Evolutionary conservation across 2,113 vertebrate species (phyloP).

Genomic region (Oplegnathus fasciatus): DNA sequence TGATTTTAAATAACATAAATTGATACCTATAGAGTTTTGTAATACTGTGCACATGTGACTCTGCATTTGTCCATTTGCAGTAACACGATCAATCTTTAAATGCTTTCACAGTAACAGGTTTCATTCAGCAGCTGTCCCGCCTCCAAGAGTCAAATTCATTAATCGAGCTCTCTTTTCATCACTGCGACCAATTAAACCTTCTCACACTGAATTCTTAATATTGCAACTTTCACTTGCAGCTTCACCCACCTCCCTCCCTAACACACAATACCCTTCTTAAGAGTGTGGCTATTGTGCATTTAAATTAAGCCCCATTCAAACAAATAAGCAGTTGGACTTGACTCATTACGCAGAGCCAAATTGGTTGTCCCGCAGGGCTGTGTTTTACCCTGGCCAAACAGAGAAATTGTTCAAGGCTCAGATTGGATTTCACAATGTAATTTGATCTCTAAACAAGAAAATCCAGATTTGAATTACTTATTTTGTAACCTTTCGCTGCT

Average conservation of each 20-base stretch:
- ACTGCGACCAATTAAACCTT: constrained; percentile 43
- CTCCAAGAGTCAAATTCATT: constrained; percentile 33
- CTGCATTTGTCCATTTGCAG: background rate
- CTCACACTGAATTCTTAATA: constrained; percentile 17
- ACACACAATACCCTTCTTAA: constrained; percentile 30
- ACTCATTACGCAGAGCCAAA: constrained; percentile 64
- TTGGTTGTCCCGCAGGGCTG: constrained; percentile 40
- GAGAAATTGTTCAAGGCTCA: constrained; percentile 40
- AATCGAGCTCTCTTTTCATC: constrained; percentile 35
- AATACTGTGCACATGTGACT: background rate
- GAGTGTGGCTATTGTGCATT: constrained; percentile 39
- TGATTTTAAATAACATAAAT: background rate
- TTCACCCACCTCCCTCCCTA: background rate
- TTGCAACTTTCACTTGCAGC: constrained; percentile 21
- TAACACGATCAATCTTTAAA: background rate
- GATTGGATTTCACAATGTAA: constrained; percentile 66
- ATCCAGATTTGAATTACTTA: constrained; percentile 45
- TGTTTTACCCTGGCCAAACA: constrained; percentile 32
- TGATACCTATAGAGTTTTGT: background rate
- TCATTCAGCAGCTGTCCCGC: background rate
- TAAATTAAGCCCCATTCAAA: constrained; percentile 67
- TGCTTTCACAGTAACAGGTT: constrained; percentile 3
- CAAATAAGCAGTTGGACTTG: constrained; percentile 60
- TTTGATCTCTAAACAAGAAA: constrained; percentile 60
- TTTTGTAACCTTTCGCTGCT: constrained; percentile 8